Conservation (phyloP, 2,113 vertebrate genomes). For the Peromyscus leucopus region DNA sequence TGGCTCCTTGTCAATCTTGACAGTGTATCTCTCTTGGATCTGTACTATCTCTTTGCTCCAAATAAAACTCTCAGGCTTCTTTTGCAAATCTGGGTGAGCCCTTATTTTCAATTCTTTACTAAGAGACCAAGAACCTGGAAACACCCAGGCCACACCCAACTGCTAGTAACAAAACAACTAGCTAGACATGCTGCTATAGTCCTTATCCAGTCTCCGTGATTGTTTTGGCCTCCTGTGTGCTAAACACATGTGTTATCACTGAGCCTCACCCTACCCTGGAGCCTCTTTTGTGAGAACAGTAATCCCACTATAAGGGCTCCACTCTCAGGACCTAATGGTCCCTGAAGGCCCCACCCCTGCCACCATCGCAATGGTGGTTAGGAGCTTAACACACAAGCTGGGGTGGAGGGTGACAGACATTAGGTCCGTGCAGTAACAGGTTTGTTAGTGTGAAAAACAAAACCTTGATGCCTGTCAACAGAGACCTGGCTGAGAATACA, state of each 20-base stretch:
- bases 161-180: neutral
- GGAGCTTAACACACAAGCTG: neutral
- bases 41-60: neutral
- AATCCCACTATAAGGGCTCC: neutral
- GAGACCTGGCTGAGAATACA: slow-evolving; percentile 11
- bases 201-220: neutral
- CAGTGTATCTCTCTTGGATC: neutral
- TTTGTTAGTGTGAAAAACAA: neutral
- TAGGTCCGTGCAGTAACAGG: neutral
- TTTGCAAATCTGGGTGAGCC: neutral
- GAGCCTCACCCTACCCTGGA: neutral
- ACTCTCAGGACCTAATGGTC: neutral
- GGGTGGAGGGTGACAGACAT: neutral
- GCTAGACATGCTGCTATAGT: neutral
- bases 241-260: neutral
- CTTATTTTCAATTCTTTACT: neutral
- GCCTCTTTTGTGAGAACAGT: neutral
- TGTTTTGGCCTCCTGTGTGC: neutral
- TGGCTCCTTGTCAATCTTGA: neutral
- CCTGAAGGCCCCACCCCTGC: no score
- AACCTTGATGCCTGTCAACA: neutral
- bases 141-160: neutral
- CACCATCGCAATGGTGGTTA: neutral
- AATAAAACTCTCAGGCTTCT: neutral
- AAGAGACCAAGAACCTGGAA: neutral